Conservation (phyloP, 1,140 invertebrate species). For the Venturia canescens region DNA sequence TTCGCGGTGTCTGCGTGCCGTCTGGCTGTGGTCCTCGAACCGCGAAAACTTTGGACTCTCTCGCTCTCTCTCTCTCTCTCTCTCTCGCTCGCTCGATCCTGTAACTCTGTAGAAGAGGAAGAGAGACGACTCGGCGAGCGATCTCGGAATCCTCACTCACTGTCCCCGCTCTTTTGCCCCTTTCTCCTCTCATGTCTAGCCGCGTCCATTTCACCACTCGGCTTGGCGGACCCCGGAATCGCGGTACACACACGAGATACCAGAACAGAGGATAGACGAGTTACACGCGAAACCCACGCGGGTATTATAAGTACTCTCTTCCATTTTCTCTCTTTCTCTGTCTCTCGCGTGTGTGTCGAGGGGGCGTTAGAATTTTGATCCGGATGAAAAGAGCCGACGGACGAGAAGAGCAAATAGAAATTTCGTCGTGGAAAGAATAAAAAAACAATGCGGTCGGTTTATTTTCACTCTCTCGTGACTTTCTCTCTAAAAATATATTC, state of each 20-base stretch:
- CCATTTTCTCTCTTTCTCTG: neutral
- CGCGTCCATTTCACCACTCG: conserved; percentile 31
- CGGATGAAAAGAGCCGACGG: neutral
- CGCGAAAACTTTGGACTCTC: conserved; percentile 54
- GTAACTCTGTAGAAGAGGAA: neutral
- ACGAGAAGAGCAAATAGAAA: neutral
- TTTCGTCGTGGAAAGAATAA: neutral
- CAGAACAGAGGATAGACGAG: neutral
- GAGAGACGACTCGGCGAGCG: neutral
- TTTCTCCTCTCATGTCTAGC: conserved; percentile 41
- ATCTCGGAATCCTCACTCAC: conserved; percentile 13
- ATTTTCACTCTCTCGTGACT: no score
- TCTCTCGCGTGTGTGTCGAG: neutral
- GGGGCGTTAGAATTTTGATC: conserved; percentile 18
- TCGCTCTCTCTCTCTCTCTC: conserved; percentile 41
- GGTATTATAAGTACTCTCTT: conserved; percentile 14
- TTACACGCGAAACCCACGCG: conserved; percentile 2
- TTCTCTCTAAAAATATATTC: no score
- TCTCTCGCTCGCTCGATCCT: conserved; percentile 6
- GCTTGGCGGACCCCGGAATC: neutral
- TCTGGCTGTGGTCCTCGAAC: conserved; percentile 58
- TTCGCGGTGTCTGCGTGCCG: conserved; percentile 54
- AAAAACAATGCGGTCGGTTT: no score
- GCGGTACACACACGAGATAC: neutral
- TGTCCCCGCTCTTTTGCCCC: conserved; percentile 10